These are phyloP conservation scores for Spea bombifrons DNA, from an alignment of 2,113 vertebrate species.

Conservation along the genomic window DNA sequence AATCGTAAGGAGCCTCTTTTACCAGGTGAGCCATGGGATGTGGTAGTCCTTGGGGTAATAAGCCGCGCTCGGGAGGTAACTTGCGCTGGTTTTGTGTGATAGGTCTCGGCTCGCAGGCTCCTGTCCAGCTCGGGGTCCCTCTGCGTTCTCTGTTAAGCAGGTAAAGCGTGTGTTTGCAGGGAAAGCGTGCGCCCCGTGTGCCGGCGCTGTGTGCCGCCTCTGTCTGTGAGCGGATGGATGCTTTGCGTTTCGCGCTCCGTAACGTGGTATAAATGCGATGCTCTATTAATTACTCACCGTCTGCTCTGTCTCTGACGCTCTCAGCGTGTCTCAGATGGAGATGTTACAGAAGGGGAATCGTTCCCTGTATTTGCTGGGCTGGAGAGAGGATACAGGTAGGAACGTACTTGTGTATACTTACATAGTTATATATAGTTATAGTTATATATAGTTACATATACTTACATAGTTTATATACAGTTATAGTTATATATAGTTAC, in stretches of 20 bases:
- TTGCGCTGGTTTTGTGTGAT: conserved; percentile 2
- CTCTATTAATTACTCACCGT: background rate
- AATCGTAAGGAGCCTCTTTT: conserved; percentile 78
- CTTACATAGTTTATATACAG: no score
- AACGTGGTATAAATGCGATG: background rate
- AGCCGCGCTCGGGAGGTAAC: background rate
- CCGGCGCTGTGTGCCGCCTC: background rate
- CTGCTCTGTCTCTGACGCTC: background rate
- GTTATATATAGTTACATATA: no score
- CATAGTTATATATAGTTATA: no score
- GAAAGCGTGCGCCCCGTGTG: background rate
- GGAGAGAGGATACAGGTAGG: conserved; percentile 15
- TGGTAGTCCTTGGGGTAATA: no score
- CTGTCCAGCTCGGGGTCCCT: conserved; percentile 55
- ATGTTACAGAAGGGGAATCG: background rate
- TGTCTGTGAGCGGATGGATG: background rate
- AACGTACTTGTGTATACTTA: no score
- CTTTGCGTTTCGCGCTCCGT: no score
- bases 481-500: no score
- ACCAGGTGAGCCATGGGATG: conserved; percentile 59
- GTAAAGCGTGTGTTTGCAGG: conserved; percentile 32
- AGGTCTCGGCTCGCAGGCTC: conserved; percentile 50
- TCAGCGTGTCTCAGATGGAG: background rate
- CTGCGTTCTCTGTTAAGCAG: conserved; percentile 52
- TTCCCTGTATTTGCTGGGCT: conserved; percentile 7